Percentiles rank a stretch among this genome's conserved stretches.
Conservation (phyloP, 2,888 invertebrate genomes). For the Lasioglossum morio region DNA sequence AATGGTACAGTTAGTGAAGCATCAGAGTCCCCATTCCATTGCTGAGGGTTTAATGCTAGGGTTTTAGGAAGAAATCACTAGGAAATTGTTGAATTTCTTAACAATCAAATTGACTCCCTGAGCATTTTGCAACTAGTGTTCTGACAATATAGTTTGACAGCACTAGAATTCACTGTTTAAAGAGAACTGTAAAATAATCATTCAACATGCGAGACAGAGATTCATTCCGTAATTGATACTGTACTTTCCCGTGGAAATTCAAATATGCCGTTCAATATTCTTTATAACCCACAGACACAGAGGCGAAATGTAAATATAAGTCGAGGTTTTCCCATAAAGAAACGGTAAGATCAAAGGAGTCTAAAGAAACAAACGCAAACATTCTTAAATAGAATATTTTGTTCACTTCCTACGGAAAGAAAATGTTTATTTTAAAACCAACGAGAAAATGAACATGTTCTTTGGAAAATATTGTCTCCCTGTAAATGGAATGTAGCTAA, state of each 20-base stretch:
- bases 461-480: background rate
- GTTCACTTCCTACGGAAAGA: background rate
- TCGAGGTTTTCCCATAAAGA: background rate
- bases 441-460: background rate
- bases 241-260: background rate
- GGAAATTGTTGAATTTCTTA: too few species aligned
- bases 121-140: background rate
- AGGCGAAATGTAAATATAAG: background rate
- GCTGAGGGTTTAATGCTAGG: too few species aligned
- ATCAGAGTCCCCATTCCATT: too few species aligned
- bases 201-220: background rate
- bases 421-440: background rate
- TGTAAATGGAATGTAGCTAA: background rate
- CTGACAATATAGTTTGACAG: background rate
- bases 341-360: background rate
- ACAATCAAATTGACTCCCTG: too few species aligned
- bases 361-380: background rate
- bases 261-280: background rate
- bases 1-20: too few species aligned
- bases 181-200: background rate
- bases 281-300: background rate
- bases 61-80: too few species aligned
- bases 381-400: slow-evolving; percentile 5
- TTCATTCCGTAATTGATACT: background rate
- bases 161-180: background rate